Percentiles rank a stretch among this genome's conserved stretches.
Evolutionary conservation across 2,888 invertebrate species (phyloP).

Genomic region (Himalopsyche tibetana): DNA sequence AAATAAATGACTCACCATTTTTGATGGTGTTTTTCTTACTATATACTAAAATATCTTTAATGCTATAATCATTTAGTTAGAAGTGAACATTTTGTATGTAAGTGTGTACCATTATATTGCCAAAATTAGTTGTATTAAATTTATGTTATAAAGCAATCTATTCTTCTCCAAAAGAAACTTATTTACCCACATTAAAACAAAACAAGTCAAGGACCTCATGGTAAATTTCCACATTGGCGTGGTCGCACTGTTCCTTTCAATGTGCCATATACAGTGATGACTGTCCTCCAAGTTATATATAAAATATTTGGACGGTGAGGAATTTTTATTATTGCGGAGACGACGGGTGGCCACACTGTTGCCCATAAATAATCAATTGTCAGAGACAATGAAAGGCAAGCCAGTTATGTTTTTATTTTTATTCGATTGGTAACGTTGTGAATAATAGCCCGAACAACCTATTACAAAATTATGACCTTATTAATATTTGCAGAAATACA

Average conservation of each 20-base stretch:
- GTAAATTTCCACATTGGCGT: not conserved
- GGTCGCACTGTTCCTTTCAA: constrained; percentile 9
- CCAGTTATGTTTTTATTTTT: constrained; percentile 53
- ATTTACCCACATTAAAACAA: no score
- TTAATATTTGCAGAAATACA: constrained; percentile 29
- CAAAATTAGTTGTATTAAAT: no score
- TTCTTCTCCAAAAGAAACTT: no score
- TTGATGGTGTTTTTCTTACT: no score
- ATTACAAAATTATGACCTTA: constrained; percentile 47
- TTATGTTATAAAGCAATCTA: no score
- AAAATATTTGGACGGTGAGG: constrained; percentile 50
- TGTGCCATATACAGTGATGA: constrained; percentile 41
- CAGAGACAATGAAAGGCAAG: constrained; percentile 47
- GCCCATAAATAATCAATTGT: constrained; percentile 49
- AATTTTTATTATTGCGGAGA: constrained; percentile 54
- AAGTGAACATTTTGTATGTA: no score
- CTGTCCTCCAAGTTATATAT: constrained; percentile 37
- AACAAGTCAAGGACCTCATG: no score
- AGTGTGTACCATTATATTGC: no score
- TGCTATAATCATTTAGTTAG: no score
- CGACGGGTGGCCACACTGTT: constrained; percentile 54
- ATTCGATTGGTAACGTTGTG: constrained; percentile 48
- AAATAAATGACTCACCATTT: no score
- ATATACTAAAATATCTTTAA: no score
- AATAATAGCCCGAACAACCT: constrained; percentile 41